Percentiles rank a stretch among this genome's conserved stretches.
These are phyloP conservation scores for Unio pictorum DNA, from an alignment of 2,888 invertebrate species.

Conservation along the genomic window DNA sequence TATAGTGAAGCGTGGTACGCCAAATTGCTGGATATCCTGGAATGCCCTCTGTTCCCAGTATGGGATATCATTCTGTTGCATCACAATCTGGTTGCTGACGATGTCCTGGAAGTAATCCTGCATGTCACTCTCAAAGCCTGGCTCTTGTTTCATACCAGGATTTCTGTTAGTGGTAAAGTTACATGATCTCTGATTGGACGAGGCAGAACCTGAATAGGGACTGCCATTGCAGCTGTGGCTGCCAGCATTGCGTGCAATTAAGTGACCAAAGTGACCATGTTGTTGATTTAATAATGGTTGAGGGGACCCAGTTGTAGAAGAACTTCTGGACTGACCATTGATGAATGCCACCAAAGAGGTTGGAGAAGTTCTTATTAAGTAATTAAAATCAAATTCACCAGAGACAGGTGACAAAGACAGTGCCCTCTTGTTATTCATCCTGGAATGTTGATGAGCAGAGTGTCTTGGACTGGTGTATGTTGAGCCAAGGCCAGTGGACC, in stretches of 20 bases:
- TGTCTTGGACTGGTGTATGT: constrained; percentile 64
- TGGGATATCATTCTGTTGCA: constrained; percentile 60
- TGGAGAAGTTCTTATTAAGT: constrained; percentile 71
- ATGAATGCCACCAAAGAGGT: constrained; percentile 68
- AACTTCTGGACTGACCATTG: constrained; percentile 53
- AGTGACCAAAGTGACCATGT: constrained; percentile 66
- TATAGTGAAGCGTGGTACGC: constrained; percentile 30
- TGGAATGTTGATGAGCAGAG: constrained; percentile 59
- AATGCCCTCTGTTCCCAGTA: constrained; percentile 56
- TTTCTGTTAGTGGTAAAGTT: constrained; percentile 31
- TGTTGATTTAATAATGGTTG: constrained; percentile 46
- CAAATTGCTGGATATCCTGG: constrained; percentile 41
- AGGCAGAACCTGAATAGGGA: constrained; percentile 59
- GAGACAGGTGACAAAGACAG: constrained; percentile 67
- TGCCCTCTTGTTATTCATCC: constrained; percentile 60
- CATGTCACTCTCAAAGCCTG: constrained; percentile 45
- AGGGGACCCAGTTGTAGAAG: constrained; percentile 61
- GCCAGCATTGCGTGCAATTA: constrained; percentile 52
- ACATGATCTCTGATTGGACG: constrained; percentile 49
- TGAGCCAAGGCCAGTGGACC: constrained; percentile 58
- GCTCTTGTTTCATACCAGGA: constrained; percentile 46
- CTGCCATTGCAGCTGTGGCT: constrained; percentile 60
- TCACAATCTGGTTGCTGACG: constrained; percentile 62
- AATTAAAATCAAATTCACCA: constrained; percentile 69
- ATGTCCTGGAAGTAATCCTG: constrained; percentile 53